Conservation (phyloP, 2,113 vertebrate species). For the Halichoerus grypus region DNA sequence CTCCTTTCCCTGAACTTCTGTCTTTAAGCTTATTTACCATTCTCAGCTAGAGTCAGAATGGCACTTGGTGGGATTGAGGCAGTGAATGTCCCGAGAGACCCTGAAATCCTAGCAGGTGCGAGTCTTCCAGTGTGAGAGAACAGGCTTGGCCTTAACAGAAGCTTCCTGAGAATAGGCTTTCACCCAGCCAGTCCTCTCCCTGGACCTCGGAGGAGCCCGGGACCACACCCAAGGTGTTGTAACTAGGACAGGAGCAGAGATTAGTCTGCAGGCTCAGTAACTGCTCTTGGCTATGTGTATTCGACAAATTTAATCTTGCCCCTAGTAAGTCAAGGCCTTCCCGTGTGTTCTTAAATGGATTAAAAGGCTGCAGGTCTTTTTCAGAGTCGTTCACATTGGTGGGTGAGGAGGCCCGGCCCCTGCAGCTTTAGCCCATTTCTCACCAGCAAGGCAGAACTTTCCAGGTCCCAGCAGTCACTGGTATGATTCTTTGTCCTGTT, state of each 20-base stretch:
- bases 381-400: background rate
- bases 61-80: background rate
- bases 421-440: background rate
- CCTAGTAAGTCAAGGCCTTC: background rate
- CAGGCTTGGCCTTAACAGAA: background rate
- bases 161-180: background rate
- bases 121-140: background rate
- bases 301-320: background rate
- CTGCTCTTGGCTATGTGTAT: background rate
- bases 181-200: background rate
- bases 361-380: background rate
- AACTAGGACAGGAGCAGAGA: background rate
- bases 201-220: background rate
- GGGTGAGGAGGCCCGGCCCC: background rate
- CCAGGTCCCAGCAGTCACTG: background rate
- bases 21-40: background rate
- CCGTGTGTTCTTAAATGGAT: background rate
- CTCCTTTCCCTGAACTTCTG: slow-evolving; percentile 22
- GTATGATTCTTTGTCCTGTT: background rate
- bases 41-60: background rate
- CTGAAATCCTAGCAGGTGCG: background rate
- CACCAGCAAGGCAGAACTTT: background rate
- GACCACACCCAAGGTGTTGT: background rate
- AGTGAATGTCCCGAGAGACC: background rate
- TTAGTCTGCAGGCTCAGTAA: background rate